A percentile compares a stretch with the other conserved stretches of the same genome.
phyloP scores from a whole-genome alignment of 2,888 invertebrate genomes.

The Dryobota labecula region DNA sequence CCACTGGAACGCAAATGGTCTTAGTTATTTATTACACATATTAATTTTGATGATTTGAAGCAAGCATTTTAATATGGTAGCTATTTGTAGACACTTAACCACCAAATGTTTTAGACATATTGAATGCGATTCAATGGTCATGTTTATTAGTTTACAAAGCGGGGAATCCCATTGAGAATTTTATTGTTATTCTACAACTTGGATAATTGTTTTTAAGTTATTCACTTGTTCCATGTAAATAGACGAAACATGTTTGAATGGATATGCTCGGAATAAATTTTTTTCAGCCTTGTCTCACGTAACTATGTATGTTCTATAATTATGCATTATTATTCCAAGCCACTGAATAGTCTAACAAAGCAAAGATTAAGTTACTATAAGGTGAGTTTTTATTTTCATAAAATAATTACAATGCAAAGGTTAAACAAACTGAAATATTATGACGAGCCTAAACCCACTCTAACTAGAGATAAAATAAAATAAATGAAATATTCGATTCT shows the following conservation, averaged over 20 bases:
- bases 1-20: constrained; percentile 69
- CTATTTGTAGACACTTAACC: constrained; percentile 67
- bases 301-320: background rate
- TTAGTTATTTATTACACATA: constrained; percentile 72
- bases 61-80: constrained; percentile 70
- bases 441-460: background rate
- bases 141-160: constrained; percentile 58
- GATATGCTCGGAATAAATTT: background rate
- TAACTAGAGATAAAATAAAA: constrained; percentile 13
- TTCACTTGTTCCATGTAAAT: constrained; percentile 13
- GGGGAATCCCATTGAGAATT: constrained; percentile 29
- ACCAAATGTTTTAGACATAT: constrained; percentile 54
- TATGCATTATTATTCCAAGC: background rate
- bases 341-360: background rate
- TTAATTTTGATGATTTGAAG: constrained; percentile 71
- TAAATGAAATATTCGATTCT: constrained; percentile 24
- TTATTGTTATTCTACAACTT: constrained; percentile 44
- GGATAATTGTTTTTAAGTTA: constrained; percentile 22
- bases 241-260: background rate
- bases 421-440: background rate
- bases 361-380: background rate
- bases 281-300: background rate
- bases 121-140: constrained; percentile 58
- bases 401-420: constrained; percentile 3
- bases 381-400: background rate